Evolutionary conservation across 2,888 invertebrate genomes (phyloP).

Genomic region (Cremastobaeus sp.): DNA sequence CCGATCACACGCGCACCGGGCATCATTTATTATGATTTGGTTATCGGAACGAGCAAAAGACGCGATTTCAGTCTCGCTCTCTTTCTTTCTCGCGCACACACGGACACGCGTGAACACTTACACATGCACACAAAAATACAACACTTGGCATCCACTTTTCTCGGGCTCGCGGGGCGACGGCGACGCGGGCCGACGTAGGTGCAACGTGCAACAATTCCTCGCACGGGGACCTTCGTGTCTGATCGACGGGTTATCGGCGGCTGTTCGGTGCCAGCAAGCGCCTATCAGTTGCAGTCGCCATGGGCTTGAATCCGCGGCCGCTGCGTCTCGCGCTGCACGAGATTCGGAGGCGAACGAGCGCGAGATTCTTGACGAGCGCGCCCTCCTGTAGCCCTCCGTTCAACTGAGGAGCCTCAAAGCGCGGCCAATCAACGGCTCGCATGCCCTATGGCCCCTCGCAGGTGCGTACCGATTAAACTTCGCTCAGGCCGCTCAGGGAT

Average conservation of each 20-base stretch:
- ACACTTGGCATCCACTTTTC: conserved; percentile 44
- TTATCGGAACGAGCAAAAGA: conserved; percentile 13
- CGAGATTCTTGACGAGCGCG: conserved; percentile 51
- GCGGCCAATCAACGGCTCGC: conserved; percentile 48
- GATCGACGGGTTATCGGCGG: conserved; percentile 23
- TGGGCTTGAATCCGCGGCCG: conserved; percentile 25
- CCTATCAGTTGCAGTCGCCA: conserved; percentile 39
- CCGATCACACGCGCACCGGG: conserved; percentile 1
- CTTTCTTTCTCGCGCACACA: conserved; percentile 37
- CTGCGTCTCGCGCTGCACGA: conserved; percentile 53
- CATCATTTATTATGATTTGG: conserved; percentile 22
- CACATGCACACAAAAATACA: conserved; percentile 46
- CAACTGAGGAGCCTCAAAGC: conserved; percentile 48
- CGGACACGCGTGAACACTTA: conserved; percentile 26
- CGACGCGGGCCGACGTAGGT: no score
- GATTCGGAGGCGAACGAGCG: conserved; percentile 46
- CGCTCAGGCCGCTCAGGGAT: no score
- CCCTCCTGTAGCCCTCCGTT: conserved; percentile 54
- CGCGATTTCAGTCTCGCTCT: conserved; percentile 46
- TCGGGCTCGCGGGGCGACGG: not conserved
- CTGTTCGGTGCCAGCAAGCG: conserved; percentile 19
- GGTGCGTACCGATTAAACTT: conserved; percentile 46
- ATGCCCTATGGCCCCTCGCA: conserved; percentile 55
- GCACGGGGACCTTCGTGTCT: conserved; percentile 21
- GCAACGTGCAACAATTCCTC: no score